These are phyloP conservation scores for Macquaria australasica DNA, from an alignment of 2,113 vertebrate genomes.

Conservation along the genomic window DNA sequence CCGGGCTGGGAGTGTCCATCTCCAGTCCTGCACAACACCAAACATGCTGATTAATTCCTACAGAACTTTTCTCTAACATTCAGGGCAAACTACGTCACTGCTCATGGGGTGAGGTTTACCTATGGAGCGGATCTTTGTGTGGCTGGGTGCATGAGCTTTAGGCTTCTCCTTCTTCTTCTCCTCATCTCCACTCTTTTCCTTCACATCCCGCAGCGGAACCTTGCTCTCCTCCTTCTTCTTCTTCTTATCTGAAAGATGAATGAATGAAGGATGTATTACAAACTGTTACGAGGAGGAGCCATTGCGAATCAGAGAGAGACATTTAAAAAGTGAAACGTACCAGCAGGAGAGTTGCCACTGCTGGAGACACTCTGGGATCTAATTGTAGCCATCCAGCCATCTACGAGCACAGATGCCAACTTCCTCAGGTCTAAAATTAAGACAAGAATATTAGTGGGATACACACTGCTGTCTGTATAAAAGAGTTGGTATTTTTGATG, in stretches of 20 bases:
- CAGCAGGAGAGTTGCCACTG: conserved; percentile 78
- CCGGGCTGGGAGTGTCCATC: conserved; percentile 88
- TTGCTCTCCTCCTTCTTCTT: conserved; percentile 90
- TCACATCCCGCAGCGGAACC: conserved; percentile 75
- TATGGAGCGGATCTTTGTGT: conserved; percentile 94
- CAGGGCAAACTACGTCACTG: not conserved
- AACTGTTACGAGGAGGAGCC: rapidly evolving
- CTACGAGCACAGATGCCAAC: conserved; percentile 91
- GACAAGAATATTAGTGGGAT: not conserved
- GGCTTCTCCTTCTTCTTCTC: conserved; percentile 94
- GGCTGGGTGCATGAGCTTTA: conserved; percentile 94
- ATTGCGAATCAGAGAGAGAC: not conserved
- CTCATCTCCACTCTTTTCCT: conserved; percentile 85
- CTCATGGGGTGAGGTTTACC: conserved; percentile 75
- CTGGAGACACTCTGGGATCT: conserved; percentile 91
- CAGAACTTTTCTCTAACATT: not conserved
- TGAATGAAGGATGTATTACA: not conserved
- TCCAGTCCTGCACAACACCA: conserved; percentile 87
- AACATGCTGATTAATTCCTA: not conserved
- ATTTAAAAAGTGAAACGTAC: conserved; percentile 58
- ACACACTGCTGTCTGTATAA: not conserved
- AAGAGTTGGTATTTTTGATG: not conserved
- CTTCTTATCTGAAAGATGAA: conserved; percentile 87
- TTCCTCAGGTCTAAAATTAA: conserved; percentile 88
- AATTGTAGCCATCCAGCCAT: conserved; percentile 96